Percentiles rank a stretch among this genome's conserved stretches.
phyloP scores from a whole-genome alignment of 92 coral and sea anemone species.

The Actinostola sp. region DNA sequence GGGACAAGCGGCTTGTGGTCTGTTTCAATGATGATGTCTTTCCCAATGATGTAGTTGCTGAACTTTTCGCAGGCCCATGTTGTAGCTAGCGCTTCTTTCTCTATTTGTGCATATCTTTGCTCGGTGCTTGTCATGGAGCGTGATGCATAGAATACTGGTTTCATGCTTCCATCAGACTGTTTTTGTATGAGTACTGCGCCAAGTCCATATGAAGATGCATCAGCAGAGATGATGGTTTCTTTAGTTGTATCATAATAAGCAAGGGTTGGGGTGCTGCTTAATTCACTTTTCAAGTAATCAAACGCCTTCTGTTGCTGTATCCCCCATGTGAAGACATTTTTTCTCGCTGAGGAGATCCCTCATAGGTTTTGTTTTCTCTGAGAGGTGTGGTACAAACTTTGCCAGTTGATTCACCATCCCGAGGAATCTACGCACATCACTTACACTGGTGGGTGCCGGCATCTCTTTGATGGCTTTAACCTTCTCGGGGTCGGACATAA shows the following conservation, averaged over 20 bases:
- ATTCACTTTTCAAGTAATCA: constrained; percentile 27
- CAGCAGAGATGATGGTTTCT: constrained; percentile 42
- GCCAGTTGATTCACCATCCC: constrained; percentile 44
- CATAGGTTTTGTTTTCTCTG: constrained; percentile 27
- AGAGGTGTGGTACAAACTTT: constrained; percentile 25
- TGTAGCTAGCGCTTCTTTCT: constrained; percentile 58
- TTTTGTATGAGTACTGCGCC: constrained; percentile 50
- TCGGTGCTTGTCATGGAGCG: constrained; percentile 42
- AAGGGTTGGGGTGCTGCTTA: constrained; percentile 41
- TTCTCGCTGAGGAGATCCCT: constrained; percentile 23
- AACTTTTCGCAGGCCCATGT: constrained; percentile 52
- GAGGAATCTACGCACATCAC: constrained; percentile 36
- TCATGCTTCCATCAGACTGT: constrained; percentile 24
- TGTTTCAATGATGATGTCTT: constrained; percentile 42
- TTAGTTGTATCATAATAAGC: constrained; percentile 42
- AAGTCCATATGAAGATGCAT: constrained; percentile 53
- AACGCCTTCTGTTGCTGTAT: constrained; percentile 27
- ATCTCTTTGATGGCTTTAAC: constrained; percentile 19
- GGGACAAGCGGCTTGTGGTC: constrained; percentile 65
- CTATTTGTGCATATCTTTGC: constrained; percentile 53
- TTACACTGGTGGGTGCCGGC: constrained; percentile 16
- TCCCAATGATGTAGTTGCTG: constrained; percentile 55
- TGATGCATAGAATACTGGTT: constrained; percentile 46
- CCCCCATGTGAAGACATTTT: constrained; percentile 35
- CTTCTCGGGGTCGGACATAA: constrained; percentile 33